Evolutionary conservation across 2,888 invertebrate genomes (phyloP), one percentile per base, ranked within the genome.

Genomic region (Conistra vaccinii): DNA sequence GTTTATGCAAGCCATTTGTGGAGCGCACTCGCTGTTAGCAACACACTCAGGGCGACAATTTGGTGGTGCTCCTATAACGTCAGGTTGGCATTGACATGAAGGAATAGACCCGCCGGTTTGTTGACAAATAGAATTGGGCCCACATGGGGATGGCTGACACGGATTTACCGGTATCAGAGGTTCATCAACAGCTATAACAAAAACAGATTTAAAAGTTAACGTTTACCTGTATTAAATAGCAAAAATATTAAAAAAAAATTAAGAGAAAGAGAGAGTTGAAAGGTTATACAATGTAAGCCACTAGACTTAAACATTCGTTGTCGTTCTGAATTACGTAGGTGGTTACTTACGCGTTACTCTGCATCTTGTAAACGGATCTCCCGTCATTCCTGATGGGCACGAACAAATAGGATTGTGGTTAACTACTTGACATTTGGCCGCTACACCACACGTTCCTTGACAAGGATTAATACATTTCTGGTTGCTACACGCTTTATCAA

Each of bases 141-240:
- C 98, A 91, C 98, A 98, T 1, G 98, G 98, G 2, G 98, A 98
- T 53, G 98, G 98, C 86, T 97, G 97, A 89, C 98, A 98, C 14
- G 97, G 97, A 90, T 98, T 96, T n/a, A 84, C 78, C 65, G 90
- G 88, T 63, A 92, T 89, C n/a, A 90, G 84, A 60, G 94, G 92
- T 51, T 90, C 91, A 75, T 93, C 92, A 7, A 89, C 66, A 65
- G 93, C 94, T 95, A 86, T 66, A 92, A 91, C 72, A 76, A 80
- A 65, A 83, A 57, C 7, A 74, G 3, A 57, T 57, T 23, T 23
- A 63, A 67, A 53, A 35, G 20, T 58, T 48, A 65, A n/a, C 32
- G 10, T 23, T n/a, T n/a, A 57, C 14, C n/a, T 62, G 17, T 51
- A 32, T 53, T 5, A 32, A 9, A 29, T 48, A 9, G n/a, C 12